These are phyloP conservation scores for Ophthalmolycus amberensis DNA, from an alignment of 2,113 vertebrate species.

Conservation along the genomic window DNA sequence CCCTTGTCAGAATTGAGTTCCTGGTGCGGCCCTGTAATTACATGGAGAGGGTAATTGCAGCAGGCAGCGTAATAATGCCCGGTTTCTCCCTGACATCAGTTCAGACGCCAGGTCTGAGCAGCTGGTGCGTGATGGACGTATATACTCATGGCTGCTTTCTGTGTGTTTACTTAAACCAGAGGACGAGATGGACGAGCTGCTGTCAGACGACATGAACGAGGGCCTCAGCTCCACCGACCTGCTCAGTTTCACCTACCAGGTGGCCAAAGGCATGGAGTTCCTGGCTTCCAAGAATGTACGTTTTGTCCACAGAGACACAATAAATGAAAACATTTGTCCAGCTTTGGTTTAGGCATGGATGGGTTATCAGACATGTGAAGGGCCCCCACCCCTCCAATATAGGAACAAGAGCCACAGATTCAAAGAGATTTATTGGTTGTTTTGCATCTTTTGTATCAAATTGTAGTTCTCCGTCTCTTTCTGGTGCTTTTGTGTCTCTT, in stretches of 20 bases:
- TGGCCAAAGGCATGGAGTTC: slow-evolving; percentile 98
- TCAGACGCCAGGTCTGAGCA: slow-evolving; percentile 63
- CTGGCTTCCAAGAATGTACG: slow-evolving; percentile 98
- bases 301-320: slow-evolving; percentile 23
- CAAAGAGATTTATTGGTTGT: too few species aligned
- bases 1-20: slow-evolving; percentile 75
- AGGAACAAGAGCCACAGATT: too few species aligned
- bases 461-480: background rate
- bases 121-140: slow-evolving; percentile 37
- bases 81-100: slow-evolving; percentile 76
- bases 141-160: slow-evolving; percentile 46
- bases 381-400: too few species aligned
- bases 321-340: background rate
- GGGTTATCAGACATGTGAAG: too few species aligned
- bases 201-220: slow-evolving; percentile 89
- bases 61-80: slow-evolving; percentile 72
- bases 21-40: slow-evolving; percentile 79
- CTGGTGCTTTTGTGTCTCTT: background rate
- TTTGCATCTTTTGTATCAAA: background rate
- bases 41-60: slow-evolving; percentile 80
- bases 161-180: slow-evolving; percentile 77
- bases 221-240: slow-evolving; percentile 93
- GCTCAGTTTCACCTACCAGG: slow-evolving; percentile 97
- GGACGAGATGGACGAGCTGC: slow-evolving; percentile 89
- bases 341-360: background rate